Evolutionary conservation across 2,888 invertebrate species (phyloP), one percentile per base, ranked within the genome.

Genomic region (Himalopsyche japonica): DNA sequence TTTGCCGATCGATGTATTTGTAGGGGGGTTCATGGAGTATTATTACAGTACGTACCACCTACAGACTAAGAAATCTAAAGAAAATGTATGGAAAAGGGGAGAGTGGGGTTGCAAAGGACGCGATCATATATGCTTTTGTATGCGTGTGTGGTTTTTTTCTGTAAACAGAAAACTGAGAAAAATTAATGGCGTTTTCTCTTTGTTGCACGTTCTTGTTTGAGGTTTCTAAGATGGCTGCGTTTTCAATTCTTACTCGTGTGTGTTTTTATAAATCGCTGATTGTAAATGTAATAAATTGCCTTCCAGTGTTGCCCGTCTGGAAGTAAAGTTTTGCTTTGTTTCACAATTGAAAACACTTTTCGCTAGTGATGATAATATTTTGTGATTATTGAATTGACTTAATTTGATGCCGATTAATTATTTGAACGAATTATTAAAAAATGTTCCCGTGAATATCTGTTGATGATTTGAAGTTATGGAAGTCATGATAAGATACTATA

Each of bases 121-220:
- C 47, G 32, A 30, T 47, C 43, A 78, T 78, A 78, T 30, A 32
- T 49, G 79, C 24, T 18, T 30, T 64, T 37, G 79, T 79, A 32
- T 83, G 82, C 79, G 82, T 78, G 81, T 70, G 81, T 82, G 24
- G 43, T 48, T 85, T 85, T 84, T 82, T 84, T 83, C 79, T 43
- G 85, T 84, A 85, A 85, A 85, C 85, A 85, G 84, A 84, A 85
- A 84, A 83, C 84, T 85, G 85, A 85, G 84, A 85, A 85, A 85
- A 85, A 85, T 85, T 85, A 85, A 84, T 84, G 83, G 82, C 84
- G 34, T 85, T 82, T 84, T 80, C 83, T 79, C 57, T 79, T 81
- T 83, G 85, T 83, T 85, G 83, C 85, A 48, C 78, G 81, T 32
- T 64, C 49, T 83, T 83, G 15, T 79, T 79, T 79, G 82, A 30